Evolutionary conservation across 2,797 vertebrate genomes (phyloP).

Genomic region (Danio jaintianensis): DNA sequence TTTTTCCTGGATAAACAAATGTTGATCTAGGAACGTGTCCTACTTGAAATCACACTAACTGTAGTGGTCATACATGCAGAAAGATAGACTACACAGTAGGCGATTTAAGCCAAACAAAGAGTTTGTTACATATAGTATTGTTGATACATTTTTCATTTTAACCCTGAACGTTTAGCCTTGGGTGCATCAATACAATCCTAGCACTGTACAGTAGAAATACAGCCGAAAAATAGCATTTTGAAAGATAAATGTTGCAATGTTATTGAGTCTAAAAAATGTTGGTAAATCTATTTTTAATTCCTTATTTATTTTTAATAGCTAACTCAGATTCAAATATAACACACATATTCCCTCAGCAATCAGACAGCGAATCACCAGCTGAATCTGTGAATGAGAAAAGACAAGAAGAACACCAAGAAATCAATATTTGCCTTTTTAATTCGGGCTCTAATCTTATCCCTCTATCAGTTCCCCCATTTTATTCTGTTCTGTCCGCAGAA

Average conservation of each 20-base stretch:
- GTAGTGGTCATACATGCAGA: too few relatives aligned
- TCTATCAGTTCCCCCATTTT: background rate
- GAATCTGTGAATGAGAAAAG: background rate
- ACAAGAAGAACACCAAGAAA: slow-evolving; percentile 21
- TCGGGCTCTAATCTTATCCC: background rate
- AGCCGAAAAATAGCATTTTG: background rate
- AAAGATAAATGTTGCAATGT: slow-evolving; percentile 31
- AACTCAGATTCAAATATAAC: background rate
- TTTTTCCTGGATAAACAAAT: too few relatives aligned
- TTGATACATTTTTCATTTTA: background rate
- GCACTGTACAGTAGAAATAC: background rate
- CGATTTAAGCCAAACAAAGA: too few relatives aligned
- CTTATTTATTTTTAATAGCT: background rate
- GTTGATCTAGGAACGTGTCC: too few relatives aligned
- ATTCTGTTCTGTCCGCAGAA: slow-evolving; percentile 16
- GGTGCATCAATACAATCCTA: background rate
- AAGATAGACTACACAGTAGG: too few relatives aligned
- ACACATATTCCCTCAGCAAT: background rate
- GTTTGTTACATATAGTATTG: background rate
- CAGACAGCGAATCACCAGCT: background rate
- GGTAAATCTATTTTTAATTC: background rate
- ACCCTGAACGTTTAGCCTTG: background rate
- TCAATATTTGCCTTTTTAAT: slow-evolving; percentile 14
- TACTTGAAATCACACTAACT: too few relatives aligned
- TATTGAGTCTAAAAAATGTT: background rate